Evolutionary conservation across 2,888 invertebrate species (phyloP).

Genomic region (Biston stratarius): DNA sequence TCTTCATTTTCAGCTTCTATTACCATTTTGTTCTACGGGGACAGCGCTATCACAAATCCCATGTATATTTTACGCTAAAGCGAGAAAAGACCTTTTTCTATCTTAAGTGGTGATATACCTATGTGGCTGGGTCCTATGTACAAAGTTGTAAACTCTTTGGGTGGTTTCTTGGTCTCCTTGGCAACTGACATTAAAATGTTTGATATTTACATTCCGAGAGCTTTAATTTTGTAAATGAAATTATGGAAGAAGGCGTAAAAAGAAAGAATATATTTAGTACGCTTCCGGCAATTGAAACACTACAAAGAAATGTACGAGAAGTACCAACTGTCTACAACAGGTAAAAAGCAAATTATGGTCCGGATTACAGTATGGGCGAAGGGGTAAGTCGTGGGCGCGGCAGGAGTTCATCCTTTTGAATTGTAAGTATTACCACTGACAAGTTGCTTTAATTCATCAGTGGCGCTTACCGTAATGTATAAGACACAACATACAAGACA

Average conservation of each 20-base stretch:
- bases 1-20: no score
- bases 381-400: neutral
- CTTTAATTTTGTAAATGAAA: conserved; percentile 39
- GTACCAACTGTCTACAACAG: conserved; percentile 65
- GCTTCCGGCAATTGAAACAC: conserved; percentile 74
- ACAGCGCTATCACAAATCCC: no score
- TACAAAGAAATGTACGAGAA: conserved; percentile 72
- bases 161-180: neutral
- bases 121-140: no score
- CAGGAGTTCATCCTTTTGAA: no score
- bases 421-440: no score
- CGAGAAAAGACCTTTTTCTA: no score
- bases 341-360: conserved; percentile 49
- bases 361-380: neutral
- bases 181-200: conserved; percentile 14
- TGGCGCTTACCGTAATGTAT: no score
- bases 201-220: conserved; percentile 29
- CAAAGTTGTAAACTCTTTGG: neutral
- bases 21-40: no score
- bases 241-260: conserved; percentile 45
- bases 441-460: no score
- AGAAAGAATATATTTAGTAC: conserved; percentile 50
- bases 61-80: no score
- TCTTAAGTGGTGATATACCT: no score
- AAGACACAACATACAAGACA: no score